Conservation (phyloP, 2,113 vertebrate genomes). For the Equus quagga region DNA sequence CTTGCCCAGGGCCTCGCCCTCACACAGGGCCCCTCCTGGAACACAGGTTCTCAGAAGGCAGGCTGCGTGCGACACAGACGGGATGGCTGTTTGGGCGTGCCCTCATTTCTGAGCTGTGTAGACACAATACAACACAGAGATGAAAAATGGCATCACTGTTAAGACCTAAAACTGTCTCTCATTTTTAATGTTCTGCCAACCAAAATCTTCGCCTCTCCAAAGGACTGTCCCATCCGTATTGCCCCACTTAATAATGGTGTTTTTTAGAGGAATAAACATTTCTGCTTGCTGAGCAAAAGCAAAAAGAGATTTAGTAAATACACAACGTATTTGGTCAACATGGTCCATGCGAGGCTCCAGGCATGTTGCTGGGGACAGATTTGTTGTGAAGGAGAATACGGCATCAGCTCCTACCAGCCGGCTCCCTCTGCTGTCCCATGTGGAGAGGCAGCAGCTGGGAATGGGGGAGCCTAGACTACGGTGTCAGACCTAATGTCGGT, state of each 20-base stretch:
- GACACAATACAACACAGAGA: background rate
- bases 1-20: accelerated
- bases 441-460: background rate
- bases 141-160: background rate
- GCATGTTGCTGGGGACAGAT: constrained; percentile 14
- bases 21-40: no score
- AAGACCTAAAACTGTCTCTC: constrained; percentile 42
- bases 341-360: background rate
- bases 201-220: constrained; percentile 50
- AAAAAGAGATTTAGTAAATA: constrained; percentile 66
- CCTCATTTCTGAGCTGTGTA: background rate
- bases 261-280: constrained; percentile 64
- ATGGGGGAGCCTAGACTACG: background rate
- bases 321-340: constrained; percentile 44
- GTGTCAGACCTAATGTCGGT: background rate
- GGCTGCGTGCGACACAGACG: background rate
- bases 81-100: background rate
- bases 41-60: accelerated
- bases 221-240: constrained; percentile 26
- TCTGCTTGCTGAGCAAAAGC: constrained; percentile 70
- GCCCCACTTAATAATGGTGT: constrained; percentile 20
- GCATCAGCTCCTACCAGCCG: background rate
- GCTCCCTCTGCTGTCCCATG: background rate
- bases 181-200: constrained; percentile 53
- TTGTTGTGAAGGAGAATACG: background rate